Conservation (phyloP, 2,888 invertebrate genomes). For the Keiferia lycopersicella region DNA sequence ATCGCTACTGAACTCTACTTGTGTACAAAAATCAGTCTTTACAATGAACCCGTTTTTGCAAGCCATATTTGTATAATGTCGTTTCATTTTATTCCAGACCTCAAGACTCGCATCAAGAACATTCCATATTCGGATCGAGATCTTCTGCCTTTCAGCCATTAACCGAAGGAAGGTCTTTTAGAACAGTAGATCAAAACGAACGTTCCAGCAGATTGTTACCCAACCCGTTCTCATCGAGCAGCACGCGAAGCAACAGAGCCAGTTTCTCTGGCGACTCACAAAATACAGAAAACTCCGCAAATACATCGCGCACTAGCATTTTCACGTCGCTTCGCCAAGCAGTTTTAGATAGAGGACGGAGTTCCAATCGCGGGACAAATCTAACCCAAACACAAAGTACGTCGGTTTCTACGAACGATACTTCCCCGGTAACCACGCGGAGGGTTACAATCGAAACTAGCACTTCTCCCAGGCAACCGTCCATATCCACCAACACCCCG, state of each 20-base stretch:
- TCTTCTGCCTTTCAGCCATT: conserved; percentile 72
- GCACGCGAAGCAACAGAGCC: conserved; percentile 45
- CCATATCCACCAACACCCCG: conserved; percentile 36
- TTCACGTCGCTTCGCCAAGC: conserved; percentile 54
- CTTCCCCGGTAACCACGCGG: background rate
- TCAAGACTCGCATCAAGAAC: conserved; percentile 51
- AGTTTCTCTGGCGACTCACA: conserved; percentile 43
- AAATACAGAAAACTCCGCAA: conserved; percentile 42
- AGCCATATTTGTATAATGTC: too few species aligned
- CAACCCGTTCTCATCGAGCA: conserved; percentile 64
- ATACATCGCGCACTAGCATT: conserved; percentile 67
- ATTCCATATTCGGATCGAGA: conserved; percentile 61
- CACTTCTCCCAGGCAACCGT: conserved; percentile 10
- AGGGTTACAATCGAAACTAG: conserved; percentile 23
- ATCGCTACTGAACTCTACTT: background rate
- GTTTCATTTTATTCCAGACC: conserved; percentile 46
- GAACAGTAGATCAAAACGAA: conserved; percentile 58
- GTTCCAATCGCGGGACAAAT: conserved; percentile 44
- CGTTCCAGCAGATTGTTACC: conserved; percentile 61
- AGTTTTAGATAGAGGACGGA: conserved; percentile 48
- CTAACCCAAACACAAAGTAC: conserved; percentile 31
- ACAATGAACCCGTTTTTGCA: too few species aligned
- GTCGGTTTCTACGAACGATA: conserved; percentile 19
- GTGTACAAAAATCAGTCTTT: too few species aligned
- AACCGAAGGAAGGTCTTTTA: conserved; percentile 54